These are phyloP conservation scores for Artemisiospiza belli DNA, from an alignment of 2,113 vertebrate species.

Conservation along the genomic window DNA sequence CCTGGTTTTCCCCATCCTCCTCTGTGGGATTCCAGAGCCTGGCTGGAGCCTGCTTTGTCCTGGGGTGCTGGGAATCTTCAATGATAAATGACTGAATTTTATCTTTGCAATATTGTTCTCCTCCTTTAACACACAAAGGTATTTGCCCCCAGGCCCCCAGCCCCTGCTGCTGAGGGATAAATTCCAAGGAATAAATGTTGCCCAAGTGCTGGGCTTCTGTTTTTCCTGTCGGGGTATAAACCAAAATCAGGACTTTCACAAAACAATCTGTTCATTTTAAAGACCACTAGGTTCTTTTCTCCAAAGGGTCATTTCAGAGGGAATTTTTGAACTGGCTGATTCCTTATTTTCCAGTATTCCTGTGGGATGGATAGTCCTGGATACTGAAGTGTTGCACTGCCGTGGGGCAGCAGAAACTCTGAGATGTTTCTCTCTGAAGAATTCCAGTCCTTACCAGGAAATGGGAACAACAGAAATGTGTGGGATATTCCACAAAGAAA, in stretches of 20 bases:
- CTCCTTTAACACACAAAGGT: neutral
- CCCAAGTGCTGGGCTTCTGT: neutral
- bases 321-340: neutral
- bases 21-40: neutral
- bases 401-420: neutral
- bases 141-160: neutral
- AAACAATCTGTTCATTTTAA: neutral
- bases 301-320: neutral
- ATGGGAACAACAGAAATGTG: neutral
- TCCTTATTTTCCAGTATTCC: neutral
- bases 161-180: neutral
- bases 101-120: neutral
- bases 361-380: neutral
- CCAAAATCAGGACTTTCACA: neutral
- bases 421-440: neutral
- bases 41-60: neutral
- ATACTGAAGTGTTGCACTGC: neutral
- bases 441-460: neutral
- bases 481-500: neutral
- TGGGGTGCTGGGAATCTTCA: neutral
- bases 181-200: neutral
- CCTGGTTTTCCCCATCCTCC: neutral
- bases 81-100: neutral
- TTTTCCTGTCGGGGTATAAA: neutral
- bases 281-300: neutral